These are phyloP conservation scores for Acomys russatus DNA, from an alignment of 2,797 vertebrate genomes.

Conservation along the genomic window DNA sequence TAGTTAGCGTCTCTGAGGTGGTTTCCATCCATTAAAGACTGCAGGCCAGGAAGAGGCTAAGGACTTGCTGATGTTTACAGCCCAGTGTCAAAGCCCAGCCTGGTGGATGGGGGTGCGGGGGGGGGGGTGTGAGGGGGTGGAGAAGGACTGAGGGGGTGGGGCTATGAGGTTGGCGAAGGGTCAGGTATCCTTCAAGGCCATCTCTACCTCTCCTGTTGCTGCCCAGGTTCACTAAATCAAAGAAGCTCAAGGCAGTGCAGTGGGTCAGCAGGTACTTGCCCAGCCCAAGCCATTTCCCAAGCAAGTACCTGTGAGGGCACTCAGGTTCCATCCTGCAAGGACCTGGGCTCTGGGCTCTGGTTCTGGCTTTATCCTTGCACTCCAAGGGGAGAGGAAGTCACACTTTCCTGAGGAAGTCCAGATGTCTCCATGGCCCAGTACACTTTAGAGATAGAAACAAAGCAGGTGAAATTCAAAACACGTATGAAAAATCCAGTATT, in stretches of 20 bases:
- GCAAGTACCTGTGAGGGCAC: not conserved
- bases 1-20: not conserved
- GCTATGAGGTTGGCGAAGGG: no score
- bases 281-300: not conserved
- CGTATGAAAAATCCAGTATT: not conserved
- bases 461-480: not conserved
- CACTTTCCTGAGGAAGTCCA: not conserved
- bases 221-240: not conserved
- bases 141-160: accelerated
- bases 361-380: not conserved
- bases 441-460: not conserved
- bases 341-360: no score
- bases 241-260: not conserved
- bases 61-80: not conserved
- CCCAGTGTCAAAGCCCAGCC: no score
- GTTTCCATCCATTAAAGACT: not conserved
- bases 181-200: not conserved
- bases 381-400: accelerated
- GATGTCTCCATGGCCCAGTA: not conserved
- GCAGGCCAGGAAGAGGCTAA: not conserved
- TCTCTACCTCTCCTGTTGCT: not conserved
- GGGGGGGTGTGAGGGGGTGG: no score
- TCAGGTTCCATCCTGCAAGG: accelerated
- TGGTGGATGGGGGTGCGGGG: not conserved
- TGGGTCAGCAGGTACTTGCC: accelerated